These are phyloP conservation scores for Druon quercuslanigerum DNA, from an alignment of 1,140 invertebrate species.

Conservation along the genomic window DNA sequence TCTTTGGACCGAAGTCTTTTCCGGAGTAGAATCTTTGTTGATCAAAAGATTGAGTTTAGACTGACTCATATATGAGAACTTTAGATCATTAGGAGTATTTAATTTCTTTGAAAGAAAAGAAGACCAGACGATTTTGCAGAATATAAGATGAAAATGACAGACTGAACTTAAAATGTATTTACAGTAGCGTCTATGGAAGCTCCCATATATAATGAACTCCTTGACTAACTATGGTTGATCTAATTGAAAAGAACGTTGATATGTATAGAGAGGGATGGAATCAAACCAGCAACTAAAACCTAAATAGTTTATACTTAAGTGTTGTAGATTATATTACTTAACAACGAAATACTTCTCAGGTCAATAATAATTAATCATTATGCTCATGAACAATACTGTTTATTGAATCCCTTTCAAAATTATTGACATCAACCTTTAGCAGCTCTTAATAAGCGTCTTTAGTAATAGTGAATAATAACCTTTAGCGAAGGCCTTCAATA, in stretches of 20 bases:
- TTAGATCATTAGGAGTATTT: not conserved
- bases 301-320: not conserved
- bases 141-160: no score
- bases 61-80: conserved; percentile 2
- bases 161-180: not conserved
- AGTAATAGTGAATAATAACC: no score
- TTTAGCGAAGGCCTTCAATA: no score
- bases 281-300: no score
- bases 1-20: not conserved
- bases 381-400: not conserved
- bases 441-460: no score
- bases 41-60: conserved; percentile 14
- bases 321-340: not conserved
- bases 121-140: no score
- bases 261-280: no score
- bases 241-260: no score
- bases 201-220: not conserved
- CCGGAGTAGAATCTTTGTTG: not conserved
- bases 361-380: conserved; percentile 8
- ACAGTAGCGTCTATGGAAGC: not conserved
- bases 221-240: no score
- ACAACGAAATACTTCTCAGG: conserved; percentile 5
- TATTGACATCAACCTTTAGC: no score
- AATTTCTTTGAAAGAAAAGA: not conserved
- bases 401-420: not conserved